Base-by-base conservation (phyloP, 2,797 vertebrate genomes). In the Hydrolagus colliei region DNA sequence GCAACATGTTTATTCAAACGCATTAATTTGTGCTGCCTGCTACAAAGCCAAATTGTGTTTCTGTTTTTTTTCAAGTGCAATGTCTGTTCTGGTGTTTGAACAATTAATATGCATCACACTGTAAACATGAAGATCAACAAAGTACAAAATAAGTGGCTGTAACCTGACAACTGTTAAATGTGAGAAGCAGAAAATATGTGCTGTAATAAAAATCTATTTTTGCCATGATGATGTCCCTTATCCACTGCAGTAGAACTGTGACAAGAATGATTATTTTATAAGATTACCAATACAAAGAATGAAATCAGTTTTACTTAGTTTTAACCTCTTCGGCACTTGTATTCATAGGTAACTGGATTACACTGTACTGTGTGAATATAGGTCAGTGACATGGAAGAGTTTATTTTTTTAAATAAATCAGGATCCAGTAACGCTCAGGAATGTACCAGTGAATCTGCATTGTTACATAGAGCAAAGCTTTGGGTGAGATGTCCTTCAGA, bases 161-260 rank as follows among this genome's bases (percentile, higher is more conserved):
- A 67, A 67, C 65, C 14, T 65, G 14, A 68, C 27, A 65, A 41
- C 27, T 67, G 63, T 68, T 82, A 82, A 82, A 82, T 32, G 79
- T 82, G 27, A 63, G 68, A 80, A 27, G n/a, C 79, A 68, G 16
- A 35, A 35, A 76, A 32, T 82, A 68, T 32, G 63, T 67, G 62
- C 78, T 63, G 32, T 84, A 84, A 84, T 84, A 71, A 84, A 77
- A 84, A 41, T 84, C 27, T 82, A 82, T 82, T 84, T 84, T 82
- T 84, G 32, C 9, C 52, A 61, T 71, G 35, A 41, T 41, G 6
- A 6, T n/a, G 14, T 67, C 18, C 67, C 63, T 84, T 41, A 71
- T 82, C 16, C 20, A 10, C 16, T 82, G 65, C 14, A 68, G 68
- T 4, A 9, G 11, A 4, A 8, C 16, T 71, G 62, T 84, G 32